Base-by-base conservation (phyloP, 2,888 invertebrate genomes). In the Carterocephalus palaemon region DNA sequence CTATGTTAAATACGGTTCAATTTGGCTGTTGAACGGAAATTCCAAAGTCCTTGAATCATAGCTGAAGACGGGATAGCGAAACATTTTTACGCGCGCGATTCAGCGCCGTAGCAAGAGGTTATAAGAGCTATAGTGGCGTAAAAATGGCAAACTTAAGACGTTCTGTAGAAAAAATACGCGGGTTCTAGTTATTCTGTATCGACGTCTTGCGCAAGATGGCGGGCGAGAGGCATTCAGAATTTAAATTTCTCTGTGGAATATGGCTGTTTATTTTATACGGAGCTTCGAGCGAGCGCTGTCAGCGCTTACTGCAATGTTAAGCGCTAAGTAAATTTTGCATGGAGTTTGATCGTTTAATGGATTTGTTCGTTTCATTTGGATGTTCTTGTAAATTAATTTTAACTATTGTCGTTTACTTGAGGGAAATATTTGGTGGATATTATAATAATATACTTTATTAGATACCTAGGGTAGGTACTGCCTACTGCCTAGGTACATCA, bases 191-290 rank as follows among this genome's bases (percentile, higher is more conserved):
- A 80, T 78, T 83, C 81, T 79, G 75, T 80, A 82, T 81, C 79
- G 84, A 79, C 83, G 83, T 85, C 85, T 85, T 84, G 75, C 74
- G 68, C 85, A 85, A 85, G 80, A 85, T 85, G 85, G 85, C 84
- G 84, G 77, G 60, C 64, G 59, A 72, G 70, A 72, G 79, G 83
- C 80, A 81, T 81, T 82, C 75, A 75, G 69, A 81, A 80, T 84
- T 85, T 74, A 75, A 84, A 83, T 82, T 82, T 82, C 84, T 83
- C 82, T 52, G 73, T 81, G 84, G 81, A 82, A 81, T 81, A 79
- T 73, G 76, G 82, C 73, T 77, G 70, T 69, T 65, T 67, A 66
- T 69, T 70, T 62, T 59, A 59, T 60, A 56, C 62, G 62, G 61
- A 51, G 60, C 49, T 50, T 47, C 31, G 40, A 33, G 45, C 38